Conservation (phyloP, 2,888 invertebrate genomes). For the Mythimna lalbum region DNA sequence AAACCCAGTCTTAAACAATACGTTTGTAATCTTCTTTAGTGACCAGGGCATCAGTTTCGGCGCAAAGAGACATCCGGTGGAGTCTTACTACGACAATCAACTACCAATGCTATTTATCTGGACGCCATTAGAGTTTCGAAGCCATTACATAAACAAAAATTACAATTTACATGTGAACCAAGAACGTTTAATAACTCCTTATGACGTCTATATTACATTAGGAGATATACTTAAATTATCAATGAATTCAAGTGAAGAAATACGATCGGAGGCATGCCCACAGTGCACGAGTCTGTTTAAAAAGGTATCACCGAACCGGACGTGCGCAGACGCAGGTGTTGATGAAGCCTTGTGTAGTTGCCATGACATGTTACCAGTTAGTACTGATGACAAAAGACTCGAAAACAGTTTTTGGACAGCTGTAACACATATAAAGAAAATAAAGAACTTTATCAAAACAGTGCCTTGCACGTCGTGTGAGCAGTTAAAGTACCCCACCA, state of each 20-base stretch:
- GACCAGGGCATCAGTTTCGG: constrained; percentile 95
- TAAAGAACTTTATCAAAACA: constrained; percentile 69
- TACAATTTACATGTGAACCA: constrained; percentile 91
- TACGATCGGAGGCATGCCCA: constrained; percentile 90
- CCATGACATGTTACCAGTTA: constrained; percentile 79
- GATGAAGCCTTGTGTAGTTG: constrained; percentile 95
- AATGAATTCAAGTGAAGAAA: constrained; percentile 65
- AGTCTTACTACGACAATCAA: constrained; percentile 95
- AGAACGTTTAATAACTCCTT: constrained; percentile 93
- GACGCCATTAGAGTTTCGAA: constrained; percentile 91
- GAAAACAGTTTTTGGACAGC: constrained; percentile 84
- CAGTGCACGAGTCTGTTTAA: constrained; percentile 92
- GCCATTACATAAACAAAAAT: constrained; percentile 89
- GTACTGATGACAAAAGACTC: constrained; percentile 79
- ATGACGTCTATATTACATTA: constrained; percentile 93
- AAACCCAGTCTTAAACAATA: constrained; percentile 91
- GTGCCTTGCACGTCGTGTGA: constrained; percentile 84
- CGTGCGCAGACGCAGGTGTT: constrained; percentile 92
- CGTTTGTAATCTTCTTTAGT: constrained; percentile 93
- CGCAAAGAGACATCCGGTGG: constrained; percentile 91
- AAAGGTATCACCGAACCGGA: constrained; percentile 89
- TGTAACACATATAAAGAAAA: constrained; percentile 72
- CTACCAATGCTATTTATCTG: constrained; percentile 94
- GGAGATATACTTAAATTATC: constrained; percentile 90
- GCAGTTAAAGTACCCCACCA: constrained; percentile 84